phyloP scores from a whole-genome alignment of 2,113 vertebrate genomes.

The Rhinogobius similis region DNA sequence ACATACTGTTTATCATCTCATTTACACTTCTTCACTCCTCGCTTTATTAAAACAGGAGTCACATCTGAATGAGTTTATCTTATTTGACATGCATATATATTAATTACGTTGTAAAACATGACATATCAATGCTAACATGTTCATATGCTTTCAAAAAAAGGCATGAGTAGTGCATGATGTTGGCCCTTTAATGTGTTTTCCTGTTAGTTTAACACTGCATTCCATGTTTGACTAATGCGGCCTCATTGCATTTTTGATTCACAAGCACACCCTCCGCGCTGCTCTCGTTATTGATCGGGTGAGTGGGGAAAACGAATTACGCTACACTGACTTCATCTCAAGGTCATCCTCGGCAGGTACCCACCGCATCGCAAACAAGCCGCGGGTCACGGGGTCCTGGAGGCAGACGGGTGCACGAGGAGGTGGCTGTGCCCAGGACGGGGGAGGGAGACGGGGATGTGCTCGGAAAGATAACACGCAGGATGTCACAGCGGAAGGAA shows the following conservation, averaged over 20 bases:
- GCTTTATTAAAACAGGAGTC: too few species aligned
- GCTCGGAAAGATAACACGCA: conserved; percentile 53
- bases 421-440: conserved; percentile 21
- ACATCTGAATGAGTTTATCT: too few species aligned
- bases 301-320: conserved; percentile 21
- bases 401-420: conserved; percentile 16
- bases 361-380: conserved; percentile 55
- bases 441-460: conserved; percentile 27
- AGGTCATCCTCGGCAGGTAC: conserved; percentile 41
- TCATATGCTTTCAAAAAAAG: too few species aligned
- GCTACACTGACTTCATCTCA: conserved; percentile 41
- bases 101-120: background rate
- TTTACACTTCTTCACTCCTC: too few species aligned
- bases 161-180: too few species aligned
- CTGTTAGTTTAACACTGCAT: background rate
- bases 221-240: background rate
- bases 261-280: background rate
- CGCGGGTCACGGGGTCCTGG: conserved; percentile 28
- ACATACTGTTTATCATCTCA: too few species aligned
- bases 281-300: background rate
- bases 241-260: conserved; percentile 4
- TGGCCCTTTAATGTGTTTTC: background rate
- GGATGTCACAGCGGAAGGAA: conserved; percentile 19
- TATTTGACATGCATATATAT: background rate
- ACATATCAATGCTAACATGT: too few species aligned